Evolutionary conservation across 92 coral and sea anemone genomes (phyloP).

Genomic region (Actinernus sp.): DNA sequence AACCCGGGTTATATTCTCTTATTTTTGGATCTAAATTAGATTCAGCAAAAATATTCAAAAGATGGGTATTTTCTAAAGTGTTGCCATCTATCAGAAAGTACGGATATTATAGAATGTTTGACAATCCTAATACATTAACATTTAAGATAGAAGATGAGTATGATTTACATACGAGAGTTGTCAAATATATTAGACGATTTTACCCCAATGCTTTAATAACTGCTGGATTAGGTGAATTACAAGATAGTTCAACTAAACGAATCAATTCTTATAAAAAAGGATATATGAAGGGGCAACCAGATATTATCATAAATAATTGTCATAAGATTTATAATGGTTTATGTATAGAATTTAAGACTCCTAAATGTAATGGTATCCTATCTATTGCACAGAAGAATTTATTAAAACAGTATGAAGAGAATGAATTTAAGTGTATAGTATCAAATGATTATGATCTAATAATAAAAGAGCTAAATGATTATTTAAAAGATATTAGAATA

Average conservation of each 20-base stretch:
- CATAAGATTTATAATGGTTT: slow-evolving; percentile 6
- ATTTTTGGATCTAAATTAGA: neutral
- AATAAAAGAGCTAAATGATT: too few relatives aligned
- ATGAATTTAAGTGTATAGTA: slow-evolving; percentile 3
- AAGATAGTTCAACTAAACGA: neutral
- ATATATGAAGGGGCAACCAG: slow-evolving; percentile 26
- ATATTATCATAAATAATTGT: slow-evolving; percentile 5
- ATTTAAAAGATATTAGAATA: too few relatives aligned
- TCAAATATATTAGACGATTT: neutral
- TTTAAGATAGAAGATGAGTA: neutral
- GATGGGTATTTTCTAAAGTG: neutral
- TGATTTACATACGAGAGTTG: neutral
- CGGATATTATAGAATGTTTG: neutral
- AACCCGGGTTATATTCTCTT: neutral
- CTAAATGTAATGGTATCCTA: slow-evolving; percentile 1
- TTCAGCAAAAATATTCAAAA: neutral
- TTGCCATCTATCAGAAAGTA: neutral
- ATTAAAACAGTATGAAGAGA: neutral
- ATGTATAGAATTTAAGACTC: slow-evolving; percentile 18
- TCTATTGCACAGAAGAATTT: slow-evolving; percentile 3
- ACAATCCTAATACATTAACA: neutral
- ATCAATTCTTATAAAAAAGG: slow-evolving; percentile 13
- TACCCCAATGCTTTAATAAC: neutral
- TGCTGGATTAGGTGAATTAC: slow-evolving; percentile 1
- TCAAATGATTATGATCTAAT: slow-evolving; percentile 4